Conservation (phyloP, 2,888 invertebrate genomes). For the Hirtodrosophila alboralis region DNA sequence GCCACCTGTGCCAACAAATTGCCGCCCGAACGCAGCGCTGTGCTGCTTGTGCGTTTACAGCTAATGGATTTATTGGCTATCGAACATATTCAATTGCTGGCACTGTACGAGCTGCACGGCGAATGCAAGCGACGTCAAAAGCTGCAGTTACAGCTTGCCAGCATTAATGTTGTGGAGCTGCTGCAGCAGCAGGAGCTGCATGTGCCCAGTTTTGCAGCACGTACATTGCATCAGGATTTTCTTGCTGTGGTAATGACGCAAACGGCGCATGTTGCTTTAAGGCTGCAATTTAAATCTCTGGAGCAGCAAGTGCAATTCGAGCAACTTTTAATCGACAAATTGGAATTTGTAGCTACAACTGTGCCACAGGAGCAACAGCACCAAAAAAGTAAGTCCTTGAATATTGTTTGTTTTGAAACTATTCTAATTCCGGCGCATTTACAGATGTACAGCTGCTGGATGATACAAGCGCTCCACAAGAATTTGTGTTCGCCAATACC, state of each 20-base stretch:
- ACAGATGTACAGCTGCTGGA: constrained; percentile 33
- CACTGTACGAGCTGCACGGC: constrained; percentile 41
- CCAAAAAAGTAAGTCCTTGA: constrained; percentile 6
- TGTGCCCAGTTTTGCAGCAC: constrained; percentile 57
- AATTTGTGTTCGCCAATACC: constrained; percentile 19
- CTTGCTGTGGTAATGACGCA: constrained; percentile 73
- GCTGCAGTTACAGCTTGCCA: constrained; percentile 51
- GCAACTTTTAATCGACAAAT: constrained; percentile 49
- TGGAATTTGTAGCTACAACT: constrained; percentile 48
- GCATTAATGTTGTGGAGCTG: constrained; percentile 43
- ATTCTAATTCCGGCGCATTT: not conserved
- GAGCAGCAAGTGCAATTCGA: constrained; percentile 54
- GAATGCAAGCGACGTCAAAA: constrained; percentile 11
- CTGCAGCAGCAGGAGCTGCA: constrained; percentile 49
- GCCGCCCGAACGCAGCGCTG: constrained; percentile 74
- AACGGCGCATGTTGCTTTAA: constrained; percentile 48
- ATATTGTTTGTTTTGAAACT: not conserved
- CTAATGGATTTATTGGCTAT: constrained; percentile 45
- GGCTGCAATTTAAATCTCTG: constrained; percentile 40
- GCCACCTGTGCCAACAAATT: constrained; percentile 31
- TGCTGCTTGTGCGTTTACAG: constrained; percentile 68
- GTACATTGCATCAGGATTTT: constrained; percentile 78
- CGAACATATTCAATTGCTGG: constrained; percentile 43
- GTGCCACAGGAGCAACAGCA: constrained; percentile 15
- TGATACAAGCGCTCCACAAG: constrained; percentile 1